phyloP scores from a whole-genome alignment of 2,113 vertebrate species.

The Marmota flaviventris region DNA sequence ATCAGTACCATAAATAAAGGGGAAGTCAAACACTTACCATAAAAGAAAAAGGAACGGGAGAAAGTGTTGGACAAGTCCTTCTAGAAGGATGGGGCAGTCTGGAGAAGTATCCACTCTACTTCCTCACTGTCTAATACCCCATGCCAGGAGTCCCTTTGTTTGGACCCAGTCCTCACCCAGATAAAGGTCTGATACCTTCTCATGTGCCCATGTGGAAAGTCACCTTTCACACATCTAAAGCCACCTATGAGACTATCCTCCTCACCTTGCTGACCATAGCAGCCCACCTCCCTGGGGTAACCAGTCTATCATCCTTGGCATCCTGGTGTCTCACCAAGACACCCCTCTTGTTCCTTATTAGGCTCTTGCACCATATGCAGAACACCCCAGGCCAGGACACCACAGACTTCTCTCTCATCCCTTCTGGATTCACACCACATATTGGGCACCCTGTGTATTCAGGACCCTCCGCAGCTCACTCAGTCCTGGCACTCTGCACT shows the following conservation, averaged over 20 bases:
- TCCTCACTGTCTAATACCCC: no score
- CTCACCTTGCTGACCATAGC: not conserved
- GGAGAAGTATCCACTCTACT: no score
- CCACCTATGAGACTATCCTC: rapidly evolving
- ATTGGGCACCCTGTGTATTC: not conserved
- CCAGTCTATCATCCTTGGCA: not conserved
- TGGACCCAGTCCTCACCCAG: not conserved
- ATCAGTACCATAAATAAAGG: not conserved
- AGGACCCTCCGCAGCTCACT: not conserved
- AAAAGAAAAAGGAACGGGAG: no score
- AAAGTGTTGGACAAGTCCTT: no score
- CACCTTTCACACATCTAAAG: not conserved
- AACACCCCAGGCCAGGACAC: rapidly evolving
- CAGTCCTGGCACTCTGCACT: not conserved
- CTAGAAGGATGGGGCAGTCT: no score
- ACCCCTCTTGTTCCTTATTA: not conserved
- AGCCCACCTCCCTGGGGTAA: not conserved
- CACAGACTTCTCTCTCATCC: not conserved
- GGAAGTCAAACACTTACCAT: no score
- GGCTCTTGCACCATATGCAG: not conserved
- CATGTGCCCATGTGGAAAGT: rapidly evolving
- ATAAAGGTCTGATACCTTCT: not conserved
- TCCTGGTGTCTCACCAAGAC: no score
- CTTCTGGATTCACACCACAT: not conserved
- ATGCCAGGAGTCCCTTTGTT: not conserved